Evolutionary conservation across 2,797 vertebrate species (phyloP), one percentile per base, ranked within the genome.

Genomic region (Trematomus bernacchii): DNA sequence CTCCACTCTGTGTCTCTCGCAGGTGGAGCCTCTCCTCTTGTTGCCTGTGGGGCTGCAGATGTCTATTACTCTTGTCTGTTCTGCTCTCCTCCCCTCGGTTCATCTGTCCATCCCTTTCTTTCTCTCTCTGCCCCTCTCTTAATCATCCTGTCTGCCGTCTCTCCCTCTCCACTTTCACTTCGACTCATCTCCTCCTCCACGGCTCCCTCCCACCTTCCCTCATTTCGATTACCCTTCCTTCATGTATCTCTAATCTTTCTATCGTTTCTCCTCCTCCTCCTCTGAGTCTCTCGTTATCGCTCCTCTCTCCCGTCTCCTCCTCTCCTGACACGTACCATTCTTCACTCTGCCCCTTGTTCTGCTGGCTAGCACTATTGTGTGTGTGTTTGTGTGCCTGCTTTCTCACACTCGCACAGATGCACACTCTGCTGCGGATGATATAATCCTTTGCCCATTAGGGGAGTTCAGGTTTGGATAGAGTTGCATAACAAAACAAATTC

Each of bases 301-400:
- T 76, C 53, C 66, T 71, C 74, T 89, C 82, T 74, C 55, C 75
- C 51, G 79, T 86, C 89, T 89, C 79, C 79, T 80, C 80, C 75
- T 79, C 64, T 82, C 54, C 81, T 91, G 89, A 89, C 89, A 88
- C 85, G 80, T 86, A 83, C 86, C 79, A 92, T 93, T 88, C 88
- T 87, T 92, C 90, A 92, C 77, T 87, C 80, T 71, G 64, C 82
- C 79, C 62, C 76, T 66, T 61, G 76, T 62, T 80, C 66, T 50
- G 76, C 66, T 67, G 78, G 47, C 76, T 68, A 33, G 51, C 46
- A 37, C 33, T 37, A 37, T 9, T 37, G 33, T 37, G 15, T 43
- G 52, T 71, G 21, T 44, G 15, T 55, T 15, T 67, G 9, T 73
- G 53, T 61, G 21, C 46, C 15, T 44, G 52, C 58, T 51, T 42